A percentile compares a stretch with the other conserved stretches of the same genome.
phyloP scores from a whole-genome alignment of 2,797 vertebrate genomes.

The Thunnus albacares region DNA sequence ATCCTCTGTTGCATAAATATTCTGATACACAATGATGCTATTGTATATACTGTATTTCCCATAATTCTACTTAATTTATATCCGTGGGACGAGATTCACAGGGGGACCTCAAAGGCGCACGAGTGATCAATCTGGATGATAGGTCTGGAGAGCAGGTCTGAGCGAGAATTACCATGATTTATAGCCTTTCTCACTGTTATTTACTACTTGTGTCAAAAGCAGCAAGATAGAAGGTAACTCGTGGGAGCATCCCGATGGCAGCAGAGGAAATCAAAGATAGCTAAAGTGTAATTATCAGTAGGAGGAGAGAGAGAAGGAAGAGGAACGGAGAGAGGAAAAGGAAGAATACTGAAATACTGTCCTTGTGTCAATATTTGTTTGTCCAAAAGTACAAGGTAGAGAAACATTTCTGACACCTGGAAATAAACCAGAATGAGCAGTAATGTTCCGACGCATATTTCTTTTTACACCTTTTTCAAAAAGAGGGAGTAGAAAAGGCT shows the following conservation, averaged over 20 bases:
- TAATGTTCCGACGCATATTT: not conserved
- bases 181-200: constrained; percentile 63
- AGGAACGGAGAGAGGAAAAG: constrained; percentile 7
- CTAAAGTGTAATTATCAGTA: constrained; percentile 67
- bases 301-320: constrained; percentile 13
- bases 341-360: constrained; percentile 36
- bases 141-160: constrained; percentile 25
- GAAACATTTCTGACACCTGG: constrained; percentile 19
- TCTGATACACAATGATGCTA: not conserved
- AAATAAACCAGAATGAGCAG: constrained; percentile 5
- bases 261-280: constrained; percentile 64
- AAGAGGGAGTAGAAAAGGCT: constrained; percentile 10
- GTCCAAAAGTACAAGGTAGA: not conserved
- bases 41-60: constrained; percentile 31
- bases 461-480: not conserved
- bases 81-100: constrained; percentile 50
- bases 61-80: constrained; percentile 51
- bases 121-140: constrained; percentile 67
- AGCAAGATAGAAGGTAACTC: constrained; percentile 46
- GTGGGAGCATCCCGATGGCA: constrained; percentile 45
- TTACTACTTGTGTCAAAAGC: constrained; percentile 68
- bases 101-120: constrained; percentile 64
- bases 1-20: not conserved
- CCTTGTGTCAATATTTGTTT: constrained; percentile 23
- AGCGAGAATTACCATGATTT: constrained; percentile 70